Evolutionary conservation across 2,113 vertebrate genomes (phyloP).

Genomic region (Physeter macrocephalus): DNA sequence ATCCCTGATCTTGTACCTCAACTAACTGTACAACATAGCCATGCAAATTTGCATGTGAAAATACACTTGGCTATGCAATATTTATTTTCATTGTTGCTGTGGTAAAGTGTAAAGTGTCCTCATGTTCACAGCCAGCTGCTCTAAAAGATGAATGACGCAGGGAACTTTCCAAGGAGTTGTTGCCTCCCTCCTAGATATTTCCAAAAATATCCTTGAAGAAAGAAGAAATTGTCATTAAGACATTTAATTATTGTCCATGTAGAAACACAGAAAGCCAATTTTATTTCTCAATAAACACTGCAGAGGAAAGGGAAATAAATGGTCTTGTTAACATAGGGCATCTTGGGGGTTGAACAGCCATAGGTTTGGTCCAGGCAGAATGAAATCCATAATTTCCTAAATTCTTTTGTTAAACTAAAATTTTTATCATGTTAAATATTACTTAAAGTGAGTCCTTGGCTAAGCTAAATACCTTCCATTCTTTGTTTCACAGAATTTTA

Average conservation of each 20-base stretch:
- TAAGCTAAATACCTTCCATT: neutral
- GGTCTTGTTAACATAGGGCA: neutral
- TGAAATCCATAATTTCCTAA: neutral
- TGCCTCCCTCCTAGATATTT: neutral
- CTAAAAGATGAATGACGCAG: neutral
- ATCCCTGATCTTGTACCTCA: neutral
- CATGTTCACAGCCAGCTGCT: neutral
- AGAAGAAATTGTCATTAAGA: constrained; percentile 18
- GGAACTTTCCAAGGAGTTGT: neutral
- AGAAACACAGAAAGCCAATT: neutral
- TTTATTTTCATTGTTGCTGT: neutral
- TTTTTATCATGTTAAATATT: neutral
- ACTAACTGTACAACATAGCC: neutral
- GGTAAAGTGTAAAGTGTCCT: neutral
- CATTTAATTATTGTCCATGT: neutral
- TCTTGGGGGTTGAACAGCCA: neutral
- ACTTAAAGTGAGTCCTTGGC: neutral
- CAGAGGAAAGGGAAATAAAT: neutral
- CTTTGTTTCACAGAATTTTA: neutral
- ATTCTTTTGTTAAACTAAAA: neutral
- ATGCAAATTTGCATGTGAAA: neutral
- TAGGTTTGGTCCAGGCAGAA: neutral
- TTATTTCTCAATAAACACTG: constrained; percentile 16
- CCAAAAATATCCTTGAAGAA: constrained; percentile 32
- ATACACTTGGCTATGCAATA: neutral